Conservation (phyloP, 92 coral and sea anemone species). For the Porites divaricata region DNA sequence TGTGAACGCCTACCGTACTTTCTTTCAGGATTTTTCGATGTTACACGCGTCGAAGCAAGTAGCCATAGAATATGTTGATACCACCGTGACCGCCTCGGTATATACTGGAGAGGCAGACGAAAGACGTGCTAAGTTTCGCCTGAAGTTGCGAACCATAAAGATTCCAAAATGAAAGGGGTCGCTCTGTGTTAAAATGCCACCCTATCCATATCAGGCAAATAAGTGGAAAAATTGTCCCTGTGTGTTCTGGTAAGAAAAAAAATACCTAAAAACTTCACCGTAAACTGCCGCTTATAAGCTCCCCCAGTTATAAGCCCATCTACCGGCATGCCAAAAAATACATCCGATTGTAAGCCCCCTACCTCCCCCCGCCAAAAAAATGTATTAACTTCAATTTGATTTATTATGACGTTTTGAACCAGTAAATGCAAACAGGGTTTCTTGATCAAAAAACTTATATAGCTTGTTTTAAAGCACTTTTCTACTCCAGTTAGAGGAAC, state of each 20-base stretch:
- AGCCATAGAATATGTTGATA: neutral
- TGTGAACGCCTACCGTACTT: neutral
- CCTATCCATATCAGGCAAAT: slow-evolving; percentile 3
- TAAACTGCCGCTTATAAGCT: neutral
- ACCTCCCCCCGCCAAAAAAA: too few species aligned
- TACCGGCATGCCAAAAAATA: too few species aligned
- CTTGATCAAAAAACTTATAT: too few species aligned
- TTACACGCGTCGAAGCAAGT: slow-evolving; percentile 9
- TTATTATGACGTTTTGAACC: too few species aligned
- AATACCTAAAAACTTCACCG: neutral
- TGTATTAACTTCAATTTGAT: too few species aligned
- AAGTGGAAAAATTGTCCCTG: neutral
- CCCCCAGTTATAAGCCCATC: too few species aligned
- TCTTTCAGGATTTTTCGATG: slow-evolving; percentile 31
- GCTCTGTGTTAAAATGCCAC: slow-evolving; percentile 12
- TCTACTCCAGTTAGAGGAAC: too few species aligned
- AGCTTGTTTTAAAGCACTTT: too few species aligned
- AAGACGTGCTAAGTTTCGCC: slow-evolving; percentile 28
- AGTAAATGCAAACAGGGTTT: too few species aligned
- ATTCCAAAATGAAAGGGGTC: slow-evolving; percentile 16
- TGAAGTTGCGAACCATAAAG: slow-evolving; percentile 11
- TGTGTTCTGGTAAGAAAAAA: slow-evolving; percentile 14
- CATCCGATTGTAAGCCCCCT: too few species aligned
- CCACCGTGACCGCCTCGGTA: slow-evolving; percentile 33
- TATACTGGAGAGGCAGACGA: slow-evolving; percentile 26